Percentiles rank a stretch among this genome's conserved stretches.
These are phyloP conservation scores for Galemys pyrenaicus DNA, from an alignment of 2,113 vertebrate genomes.

Conservation along the genomic window DNA sequence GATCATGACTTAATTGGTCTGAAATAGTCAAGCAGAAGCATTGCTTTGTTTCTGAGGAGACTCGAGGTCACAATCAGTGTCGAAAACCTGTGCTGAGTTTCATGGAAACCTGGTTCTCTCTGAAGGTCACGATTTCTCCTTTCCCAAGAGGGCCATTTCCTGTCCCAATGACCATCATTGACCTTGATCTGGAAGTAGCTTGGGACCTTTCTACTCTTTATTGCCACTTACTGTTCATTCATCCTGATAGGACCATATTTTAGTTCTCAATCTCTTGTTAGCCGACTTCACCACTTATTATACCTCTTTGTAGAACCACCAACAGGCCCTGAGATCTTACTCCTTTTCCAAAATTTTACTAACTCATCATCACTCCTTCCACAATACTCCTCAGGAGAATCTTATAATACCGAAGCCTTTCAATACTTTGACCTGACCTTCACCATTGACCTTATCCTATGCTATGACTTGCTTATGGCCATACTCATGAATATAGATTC, in stretches of 20 bases:
- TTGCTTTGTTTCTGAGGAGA: not conserved
- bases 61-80: not conserved
- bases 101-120: not conserved
- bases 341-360: not conserved
- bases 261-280: not conserved
- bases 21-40: not conserved
- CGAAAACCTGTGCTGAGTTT: not conserved
- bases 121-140: not conserved
- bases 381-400: not conserved
- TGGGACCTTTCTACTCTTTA: not conserved
- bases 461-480: not conserved
- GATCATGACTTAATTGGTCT: not conserved
- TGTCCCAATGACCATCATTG: not conserved
- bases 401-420: not conserved
- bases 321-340: not conserved
- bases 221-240: not conserved
- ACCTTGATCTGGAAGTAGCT: rapidly evolving
- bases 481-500: rapidly evolving
- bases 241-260: not conserved
- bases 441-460: not conserved
- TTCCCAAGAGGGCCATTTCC: not conserved
- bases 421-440: not conserved
- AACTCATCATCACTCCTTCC: not conserved
- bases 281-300: not conserved
- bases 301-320: not conserved